Base-by-base conservation (phyloP, 2,797 vertebrate genomes). In the Pangasius mekongensis region DNA sequence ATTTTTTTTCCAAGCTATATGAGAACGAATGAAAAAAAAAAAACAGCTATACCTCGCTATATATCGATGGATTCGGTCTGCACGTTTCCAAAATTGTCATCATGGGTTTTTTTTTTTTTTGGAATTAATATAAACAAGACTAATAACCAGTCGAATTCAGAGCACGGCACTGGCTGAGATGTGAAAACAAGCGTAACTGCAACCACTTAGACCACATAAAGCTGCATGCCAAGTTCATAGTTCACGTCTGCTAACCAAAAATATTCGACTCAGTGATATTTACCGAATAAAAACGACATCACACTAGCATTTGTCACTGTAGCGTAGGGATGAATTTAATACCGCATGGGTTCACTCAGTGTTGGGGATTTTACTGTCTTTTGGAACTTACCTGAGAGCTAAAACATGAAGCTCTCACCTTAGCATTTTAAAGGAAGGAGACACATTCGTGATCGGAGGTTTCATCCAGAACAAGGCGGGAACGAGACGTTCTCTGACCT, bases 101-200 rank as follows among this genome's bases (percentile, higher is more conserved):
- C 6, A 60, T 60, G 9, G 30, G 24, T 58, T 30, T n/a, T n/a
- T 39, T 36, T 60, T 30, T n/a, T n/a, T 39, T 36, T 62, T 36
- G 43, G 80, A 33, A 82, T 62, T 43, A 43, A 36, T 62, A n/a
- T 82, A 82, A 80, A 80, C 77, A 58, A 36, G 60, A 36, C 52
- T 33, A 81, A 81, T 18, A 81, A 60, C 30, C 52, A 58, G 52
- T 56, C 20, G 27, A 83, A 83, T 83, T 82, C 36, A 64, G 60
- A 60, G 60, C 80, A 64, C 80, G 7, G 22, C 33, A 81, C 78
- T 36, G 8, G 36, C 24, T 62, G 33, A 66, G 60, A 62, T 83
- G 43, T 64, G 49, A 83, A 83, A 30, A 27, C 24, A 30, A 64
- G 18, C 81, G 49, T 83, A 66, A 83, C n/a, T 83, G 22, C 60